Percentiles rank a stretch among this genome's conserved stretches.
Conservation (phyloP, 2,113 vertebrate genomes). For the Micronycteris hirsuta region DNA sequence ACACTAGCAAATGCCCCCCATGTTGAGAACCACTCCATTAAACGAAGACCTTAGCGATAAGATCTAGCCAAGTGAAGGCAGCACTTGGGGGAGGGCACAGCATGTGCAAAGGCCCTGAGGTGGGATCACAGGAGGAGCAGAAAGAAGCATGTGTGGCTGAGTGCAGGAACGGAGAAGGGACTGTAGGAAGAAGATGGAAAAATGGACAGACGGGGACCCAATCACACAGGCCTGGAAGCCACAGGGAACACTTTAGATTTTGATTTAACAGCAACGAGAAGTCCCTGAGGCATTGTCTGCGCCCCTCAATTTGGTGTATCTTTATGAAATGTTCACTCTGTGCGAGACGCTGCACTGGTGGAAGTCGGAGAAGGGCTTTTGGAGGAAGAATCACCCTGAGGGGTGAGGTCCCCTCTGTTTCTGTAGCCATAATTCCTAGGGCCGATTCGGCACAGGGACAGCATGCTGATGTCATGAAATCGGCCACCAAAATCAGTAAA, state of each 20-base stretch:
- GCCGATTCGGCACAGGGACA: no score
- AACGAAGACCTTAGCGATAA: background rate
- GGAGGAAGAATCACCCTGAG: background rate
- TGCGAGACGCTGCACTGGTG: background rate
- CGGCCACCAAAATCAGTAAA: background rate
- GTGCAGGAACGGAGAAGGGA: no score
- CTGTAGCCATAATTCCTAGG: background rate
- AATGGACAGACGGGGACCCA: no score
- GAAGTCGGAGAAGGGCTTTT: background rate
- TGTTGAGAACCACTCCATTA: background rate
- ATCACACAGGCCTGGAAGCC: no score
- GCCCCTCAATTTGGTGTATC: background rate
- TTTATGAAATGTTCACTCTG: background rate
- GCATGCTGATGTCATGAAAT: background rate
- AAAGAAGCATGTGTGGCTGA: background rate
- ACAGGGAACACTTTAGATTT: background rate
- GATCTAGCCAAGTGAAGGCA: background rate
- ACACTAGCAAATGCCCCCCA: rapidly evolving
- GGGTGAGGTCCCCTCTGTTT: background rate
- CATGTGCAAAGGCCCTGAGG: background rate
- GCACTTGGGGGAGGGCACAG: background rate
- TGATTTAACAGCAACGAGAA: background rate
- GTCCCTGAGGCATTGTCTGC: background rate
- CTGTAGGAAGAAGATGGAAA: no score
- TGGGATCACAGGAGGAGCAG: background rate